Conservation (phyloP, 2,797 vertebrate genomes). For the Premnoplex brunnescens region DNA sequence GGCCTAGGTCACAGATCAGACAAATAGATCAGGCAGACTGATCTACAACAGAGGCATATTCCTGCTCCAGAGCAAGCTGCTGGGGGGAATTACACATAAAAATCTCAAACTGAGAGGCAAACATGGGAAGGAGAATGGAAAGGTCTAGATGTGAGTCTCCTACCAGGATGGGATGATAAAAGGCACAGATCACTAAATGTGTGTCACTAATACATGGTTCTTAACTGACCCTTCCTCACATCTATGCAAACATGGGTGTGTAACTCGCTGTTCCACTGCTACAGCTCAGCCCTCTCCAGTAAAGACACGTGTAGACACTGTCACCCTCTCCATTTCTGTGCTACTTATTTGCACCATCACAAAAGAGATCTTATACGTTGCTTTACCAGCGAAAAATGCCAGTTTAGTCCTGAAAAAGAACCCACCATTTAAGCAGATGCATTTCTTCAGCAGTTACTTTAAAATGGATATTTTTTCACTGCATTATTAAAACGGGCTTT, state of each 20-base stretch:
- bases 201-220: background rate
- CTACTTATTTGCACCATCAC: background rate
- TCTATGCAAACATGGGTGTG: accelerated
- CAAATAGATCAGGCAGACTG: background rate
- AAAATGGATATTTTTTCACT: background rate
- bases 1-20: background rate
- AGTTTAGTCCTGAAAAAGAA: background rate
- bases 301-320: background rate
- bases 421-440: background rate
- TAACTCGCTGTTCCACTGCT: background rate
- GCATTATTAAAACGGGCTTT: conserved; percentile 43
- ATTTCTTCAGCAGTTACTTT: background rate
- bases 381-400: background rate
- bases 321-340: background rate
- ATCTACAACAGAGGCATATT: background rate
- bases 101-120: background rate
- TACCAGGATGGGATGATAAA: background rate
- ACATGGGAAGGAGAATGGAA: background rate
- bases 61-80: background rate
- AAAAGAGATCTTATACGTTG: background rate
- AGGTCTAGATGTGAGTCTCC: background rate
- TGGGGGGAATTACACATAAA: background rate
- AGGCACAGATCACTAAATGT: background rate
- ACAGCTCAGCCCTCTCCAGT: background rate
- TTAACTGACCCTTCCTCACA: background rate